Evolutionary conservation across 2,888 invertebrate genomes (phyloP).

Genomic region (Leptothorax acervorum): DNA sequence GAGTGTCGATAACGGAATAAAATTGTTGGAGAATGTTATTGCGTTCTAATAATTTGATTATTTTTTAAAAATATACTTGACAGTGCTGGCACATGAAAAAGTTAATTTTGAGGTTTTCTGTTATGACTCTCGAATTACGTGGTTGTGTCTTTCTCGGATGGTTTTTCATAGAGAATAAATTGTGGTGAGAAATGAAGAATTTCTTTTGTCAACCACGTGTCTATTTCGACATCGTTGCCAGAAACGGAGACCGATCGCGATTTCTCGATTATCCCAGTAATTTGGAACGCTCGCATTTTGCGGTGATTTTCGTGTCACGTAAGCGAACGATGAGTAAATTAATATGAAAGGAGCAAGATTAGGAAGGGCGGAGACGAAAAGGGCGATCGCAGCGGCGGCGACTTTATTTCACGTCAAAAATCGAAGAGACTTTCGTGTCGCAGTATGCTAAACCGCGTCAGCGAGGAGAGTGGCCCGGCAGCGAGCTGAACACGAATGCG

Average conservation of each 20-base stretch:
- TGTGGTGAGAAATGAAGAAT: neutral
- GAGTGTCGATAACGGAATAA: neutral
- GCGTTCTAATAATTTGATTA: neutral
- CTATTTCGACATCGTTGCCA: neutral
- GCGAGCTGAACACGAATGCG: conserved; percentile 36
- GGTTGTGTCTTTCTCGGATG: neutral
- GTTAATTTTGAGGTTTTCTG: neutral
- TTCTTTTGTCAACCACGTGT: neutral
- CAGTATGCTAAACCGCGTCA: conserved; percentile 34
- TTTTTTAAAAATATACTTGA: conserved; percentile 18
- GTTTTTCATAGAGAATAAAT: neutral
- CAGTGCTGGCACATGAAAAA: neutral
- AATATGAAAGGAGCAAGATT: conserved; percentile 48
- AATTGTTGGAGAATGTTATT: neutral
- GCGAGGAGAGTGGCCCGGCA: conserved; percentile 16
- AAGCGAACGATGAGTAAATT: conserved; percentile 67
- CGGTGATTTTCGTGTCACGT: conserved; percentile 56
- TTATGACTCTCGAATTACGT: neutral
- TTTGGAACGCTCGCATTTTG: conserved; percentile 56
- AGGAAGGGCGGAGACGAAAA: neutral
- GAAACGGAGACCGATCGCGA: conserved; percentile 29
- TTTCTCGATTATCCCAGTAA: conserved; percentile 50
- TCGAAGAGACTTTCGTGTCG: conserved; percentile 48
- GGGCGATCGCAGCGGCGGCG: conserved; percentile 22
- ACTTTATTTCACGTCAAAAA: conserved; percentile 30